Evolutionary conservation across 2,888 invertebrate species (phyloP).

Genomic region (Adelphocoris suturalis): DNA sequence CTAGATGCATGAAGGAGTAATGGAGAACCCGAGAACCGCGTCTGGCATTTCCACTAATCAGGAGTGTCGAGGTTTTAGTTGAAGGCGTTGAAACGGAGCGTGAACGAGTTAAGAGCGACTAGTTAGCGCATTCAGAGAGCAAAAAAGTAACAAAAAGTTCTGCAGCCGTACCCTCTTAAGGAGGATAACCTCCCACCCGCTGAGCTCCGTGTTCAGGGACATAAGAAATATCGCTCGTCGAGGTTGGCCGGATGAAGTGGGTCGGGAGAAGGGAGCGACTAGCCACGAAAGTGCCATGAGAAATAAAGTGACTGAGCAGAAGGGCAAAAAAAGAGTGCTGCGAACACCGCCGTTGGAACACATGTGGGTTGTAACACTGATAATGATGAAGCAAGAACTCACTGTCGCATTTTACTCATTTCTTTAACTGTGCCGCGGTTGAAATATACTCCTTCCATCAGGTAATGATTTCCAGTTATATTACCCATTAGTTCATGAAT

Average conservation of each 20-base stretch:
- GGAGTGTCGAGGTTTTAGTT: constrained; percentile 20
- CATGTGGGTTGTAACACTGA: background rate
- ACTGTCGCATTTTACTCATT: background rate
- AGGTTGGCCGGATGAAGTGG: constrained; percentile 15
- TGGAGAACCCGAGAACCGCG: background rate
- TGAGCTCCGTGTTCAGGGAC: background rate
- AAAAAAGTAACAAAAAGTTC: constrained; percentile 15
- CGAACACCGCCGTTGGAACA: constrained; percentile 18
- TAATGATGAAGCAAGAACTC: background rate
- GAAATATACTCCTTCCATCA: no score
- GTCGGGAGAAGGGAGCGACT: constrained; percentile 9
- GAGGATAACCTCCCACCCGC: constrained; percentile 9
- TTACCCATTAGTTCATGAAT: no score
- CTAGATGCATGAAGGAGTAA: no score
- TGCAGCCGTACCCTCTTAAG: constrained; percentile 25
- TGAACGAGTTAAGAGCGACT: constrained; percentile 19
- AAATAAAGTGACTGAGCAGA: constrained; percentile 8
- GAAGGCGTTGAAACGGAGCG: constrained; percentile 42
- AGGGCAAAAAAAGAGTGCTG: constrained; percentile 8
- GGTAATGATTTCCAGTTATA: no score
- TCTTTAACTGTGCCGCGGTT: no score
- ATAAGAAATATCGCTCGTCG: constrained; percentile 37
- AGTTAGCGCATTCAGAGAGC: constrained; percentile 28
- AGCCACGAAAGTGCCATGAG: constrained; percentile 29
- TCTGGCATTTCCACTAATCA: constrained; percentile 28